phyloP scores from a whole-genome alignment of 2,888 invertebrate species.

The Stenurella melanura region DNA sequence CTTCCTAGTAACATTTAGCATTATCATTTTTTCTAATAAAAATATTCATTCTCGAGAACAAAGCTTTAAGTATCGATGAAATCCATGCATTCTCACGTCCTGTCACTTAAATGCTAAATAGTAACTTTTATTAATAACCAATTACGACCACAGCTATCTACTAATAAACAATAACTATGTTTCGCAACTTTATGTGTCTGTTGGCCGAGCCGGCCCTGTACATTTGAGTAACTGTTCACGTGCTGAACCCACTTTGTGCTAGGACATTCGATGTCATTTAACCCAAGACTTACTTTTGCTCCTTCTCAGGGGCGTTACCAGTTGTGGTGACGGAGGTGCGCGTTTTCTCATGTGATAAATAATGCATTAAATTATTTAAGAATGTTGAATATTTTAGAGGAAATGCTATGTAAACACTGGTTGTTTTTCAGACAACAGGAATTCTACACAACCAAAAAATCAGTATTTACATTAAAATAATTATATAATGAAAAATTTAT shows the following conservation, averaged over 20 bases:
- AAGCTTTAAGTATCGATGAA: neutral
- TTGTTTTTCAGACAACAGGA: neutral
- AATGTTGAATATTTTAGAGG: neutral
- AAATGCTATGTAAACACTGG: neutral
- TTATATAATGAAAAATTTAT: neutral
- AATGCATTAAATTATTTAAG: conserved; percentile 2
- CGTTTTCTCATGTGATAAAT: neutral
- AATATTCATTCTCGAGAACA: neutral
- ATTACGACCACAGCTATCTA: neutral
- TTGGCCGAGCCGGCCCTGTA: conserved; percentile 16
- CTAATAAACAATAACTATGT: neutral
- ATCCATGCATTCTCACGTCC: neutral
- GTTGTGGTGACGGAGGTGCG: neutral
- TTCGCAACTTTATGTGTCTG: neutral
- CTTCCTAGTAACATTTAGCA: no score
- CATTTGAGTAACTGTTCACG: conserved; percentile 34
- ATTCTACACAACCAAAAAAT: neutral
- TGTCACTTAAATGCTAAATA: neutral
- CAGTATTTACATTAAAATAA: neutral
- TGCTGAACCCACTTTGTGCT: conserved; percentile 39
- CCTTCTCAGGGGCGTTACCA: conserved; percentile 28
- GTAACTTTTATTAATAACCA: neutral
- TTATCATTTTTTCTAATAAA: no score
- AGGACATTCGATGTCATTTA: conserved; percentile 41
- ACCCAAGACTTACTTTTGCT: conserved; percentile 40